Evolutionary conservation across 2,888 invertebrate species (phyloP), one percentile per base, ranked within the genome.

Genomic region (Sialis lutaria): DNA sequence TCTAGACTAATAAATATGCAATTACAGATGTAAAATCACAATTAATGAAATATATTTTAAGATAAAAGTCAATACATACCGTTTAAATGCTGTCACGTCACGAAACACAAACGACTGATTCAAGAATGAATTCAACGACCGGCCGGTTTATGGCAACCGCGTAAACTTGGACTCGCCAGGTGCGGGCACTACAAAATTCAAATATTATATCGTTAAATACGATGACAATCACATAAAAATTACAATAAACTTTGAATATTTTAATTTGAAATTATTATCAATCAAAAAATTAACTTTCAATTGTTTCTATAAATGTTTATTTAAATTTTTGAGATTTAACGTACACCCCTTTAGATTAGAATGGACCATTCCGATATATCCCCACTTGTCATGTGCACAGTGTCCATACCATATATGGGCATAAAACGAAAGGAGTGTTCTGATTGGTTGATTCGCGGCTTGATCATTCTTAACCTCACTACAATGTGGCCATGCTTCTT

Each of bases 341-440:
- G 37, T 5, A 6, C 12, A 10, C 37, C 37, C 37, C 37, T 37
- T 6, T 12, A 12, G 10, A 10, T 30, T 32, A 13, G 2, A 37
- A 39, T 45, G 22, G 35, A 45, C 40, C 32, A 39, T 39, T 45
- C 45, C 39, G 39, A 22, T 22, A 56, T 54, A 63, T 56, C 57
- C 66, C 69, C 68, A 68, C 66, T 70, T 67, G 67, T 64, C 62
- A 64, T 61, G 64, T 65, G 63, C 70, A 70, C 70, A 74, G 70
- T 75, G 73, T 74, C 72, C 73, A 78, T 76, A 77, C 82, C 82
- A 77, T 82, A 82, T 82, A 82, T 79, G 82, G 82, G 75, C 79
- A 82, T 80, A 76, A 74, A 77, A 76, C 74, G 74, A 74, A 74
- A 70, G 62, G 67, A 61, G 72, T 59, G 56, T 62, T 67, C 64